Evolutionary conservation across 2,888 invertebrate species (phyloP).

Genomic region (Agelastica alni): DNA sequence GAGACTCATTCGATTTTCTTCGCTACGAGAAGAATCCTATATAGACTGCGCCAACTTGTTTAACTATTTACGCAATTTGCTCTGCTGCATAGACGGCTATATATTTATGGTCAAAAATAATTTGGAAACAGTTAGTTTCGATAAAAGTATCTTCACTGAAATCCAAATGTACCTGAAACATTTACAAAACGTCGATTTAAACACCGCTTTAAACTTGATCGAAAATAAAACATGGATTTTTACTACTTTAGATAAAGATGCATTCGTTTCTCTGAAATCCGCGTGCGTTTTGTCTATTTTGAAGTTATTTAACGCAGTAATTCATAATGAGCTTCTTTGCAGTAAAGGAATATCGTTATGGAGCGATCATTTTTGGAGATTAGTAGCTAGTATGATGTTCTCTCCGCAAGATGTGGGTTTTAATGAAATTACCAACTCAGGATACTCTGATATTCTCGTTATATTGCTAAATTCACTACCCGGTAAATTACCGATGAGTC

Average conservation of each 20-base stretch:
- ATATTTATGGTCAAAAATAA: slow-evolving; percentile 43
- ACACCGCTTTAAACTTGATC: slow-evolving; percentile 34
- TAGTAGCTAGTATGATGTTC: slow-evolving; percentile 41
- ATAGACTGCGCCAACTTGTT: slow-evolving; percentile 31
- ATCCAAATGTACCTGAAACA: slow-evolving; percentile 42
- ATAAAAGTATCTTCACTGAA: slow-evolving; percentile 31
- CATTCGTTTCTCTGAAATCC: slow-evolving; percentile 29
- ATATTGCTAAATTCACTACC: slow-evolving; percentile 32
- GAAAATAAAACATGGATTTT: slow-evolving; percentile 30
- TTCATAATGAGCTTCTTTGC: slow-evolving; percentile 24
- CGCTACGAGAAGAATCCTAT: slow-evolving; percentile 7
- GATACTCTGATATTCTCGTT: slow-evolving; percentile 31
- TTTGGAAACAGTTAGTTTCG: slow-evolving; percentile 26
- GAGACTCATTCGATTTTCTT: slow-evolving; percentile 4
- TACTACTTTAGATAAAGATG: slow-evolving; percentile 39
- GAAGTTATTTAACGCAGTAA: slow-evolving; percentile 27
- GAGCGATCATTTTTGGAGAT: slow-evolving; percentile 36
- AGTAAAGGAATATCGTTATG: slow-evolving; percentile 31
- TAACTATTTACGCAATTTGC: slow-evolving; percentile 53
- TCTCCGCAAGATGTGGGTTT: slow-evolving; percentile 38
- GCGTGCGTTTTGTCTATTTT: slow-evolving; percentile 33
- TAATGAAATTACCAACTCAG: slow-evolving; percentile 27
- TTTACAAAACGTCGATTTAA: slow-evolving; percentile 29
- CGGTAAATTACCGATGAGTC: slow-evolving; percentile 24
- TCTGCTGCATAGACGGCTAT: slow-evolving; percentile 55